These are phyloP conservation scores for Heliconius eleuchia DNA, from an alignment of 1,140 invertebrate genomes.

Conservation along the genomic window DNA sequence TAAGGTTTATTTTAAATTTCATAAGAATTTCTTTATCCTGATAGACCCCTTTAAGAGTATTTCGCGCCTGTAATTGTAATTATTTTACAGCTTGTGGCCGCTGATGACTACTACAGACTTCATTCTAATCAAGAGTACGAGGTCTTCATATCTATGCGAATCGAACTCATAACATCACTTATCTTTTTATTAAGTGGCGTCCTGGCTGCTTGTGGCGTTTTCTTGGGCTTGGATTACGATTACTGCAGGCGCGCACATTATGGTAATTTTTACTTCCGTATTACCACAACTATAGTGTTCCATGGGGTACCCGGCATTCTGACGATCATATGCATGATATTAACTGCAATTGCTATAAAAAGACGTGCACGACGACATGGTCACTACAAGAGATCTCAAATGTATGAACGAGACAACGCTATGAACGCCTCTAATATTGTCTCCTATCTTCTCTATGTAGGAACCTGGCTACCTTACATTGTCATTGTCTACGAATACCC, in stretches of 20 bases:
- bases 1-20: no score
- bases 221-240: conserved; percentile 77
- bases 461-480: conserved; percentile 87
- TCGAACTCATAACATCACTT: conserved; percentile 33
- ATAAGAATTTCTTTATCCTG: no score
- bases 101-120: conserved; percentile 84
- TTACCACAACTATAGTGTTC: conserved; percentile 80
- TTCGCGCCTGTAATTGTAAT: conserved; percentile 50
- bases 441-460: conserved; percentile 84
- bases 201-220: conserved; percentile 48
- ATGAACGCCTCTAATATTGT: conserved; percentile 84
- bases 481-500: conserved; percentile 81
- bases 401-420: conserved; percentile 85
- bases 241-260: conserved; percentile 82
- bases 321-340: conserved; percentile 80
- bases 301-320: conserved; percentile 81
- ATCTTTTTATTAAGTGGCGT: conserved; percentile 36
- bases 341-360: conserved; percentile 62
- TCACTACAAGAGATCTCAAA: conserved; percentile 84
- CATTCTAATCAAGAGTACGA: conserved; percentile 80
- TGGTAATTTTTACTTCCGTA: conserved; percentile 79
- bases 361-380: conserved; percentile 72
- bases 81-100: conserved; percentile 84
- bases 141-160: conserved; percentile 66
- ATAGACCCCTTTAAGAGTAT: no score